Percentiles rank a stretch among this genome's conserved stretches.
phyloP scores from a whole-genome alignment of 2,113 vertebrate species.

The Notarius quadriscutis region DNA sequence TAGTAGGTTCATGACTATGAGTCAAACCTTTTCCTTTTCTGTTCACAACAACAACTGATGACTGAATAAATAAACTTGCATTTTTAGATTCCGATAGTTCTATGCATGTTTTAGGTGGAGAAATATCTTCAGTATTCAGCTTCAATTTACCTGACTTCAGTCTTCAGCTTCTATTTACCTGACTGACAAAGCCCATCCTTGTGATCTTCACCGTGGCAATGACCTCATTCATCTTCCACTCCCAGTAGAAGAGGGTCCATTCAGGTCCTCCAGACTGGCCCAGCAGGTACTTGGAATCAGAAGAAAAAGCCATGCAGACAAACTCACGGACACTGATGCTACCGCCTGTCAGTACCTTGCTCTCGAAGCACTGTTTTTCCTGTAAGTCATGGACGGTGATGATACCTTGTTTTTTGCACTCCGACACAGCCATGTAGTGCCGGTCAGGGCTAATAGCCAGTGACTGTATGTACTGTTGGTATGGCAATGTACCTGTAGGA shows the following conservation, averaged over 20 bases:
- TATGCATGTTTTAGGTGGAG: background rate
- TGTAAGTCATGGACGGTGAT: conserved; percentile 85
- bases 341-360: conserved; percentile 73
- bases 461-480: conserved; percentile 75
- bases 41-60: background rate
- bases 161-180: background rate
- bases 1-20: background rate
- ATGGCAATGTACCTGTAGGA: conserved; percentile 70
- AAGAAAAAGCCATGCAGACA: conserved; percentile 85
- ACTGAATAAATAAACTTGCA: background rate
- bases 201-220: conserved; percentile 73
- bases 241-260: conserved; percentile 82
- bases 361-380: conserved; percentile 74
- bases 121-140: background rate
- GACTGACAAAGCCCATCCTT: conserved; percentile 48
- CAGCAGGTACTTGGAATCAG: conserved; percentile 83
- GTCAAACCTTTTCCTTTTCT: background rate
- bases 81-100: background rate
- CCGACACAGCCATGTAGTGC: conserved; percentile 85
- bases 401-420: conserved; percentile 73
- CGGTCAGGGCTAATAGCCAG: conserved; percentile 83
- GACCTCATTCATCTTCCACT: conserved; percentile 88
- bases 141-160: background rate
- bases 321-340: conserved; percentile 71
- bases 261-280: conserved; percentile 79